These are phyloP conservation scores for Sula dactylatra DNA, from an alignment of 2,113 vertebrate genomes.

Conservation along the genomic window DNA sequence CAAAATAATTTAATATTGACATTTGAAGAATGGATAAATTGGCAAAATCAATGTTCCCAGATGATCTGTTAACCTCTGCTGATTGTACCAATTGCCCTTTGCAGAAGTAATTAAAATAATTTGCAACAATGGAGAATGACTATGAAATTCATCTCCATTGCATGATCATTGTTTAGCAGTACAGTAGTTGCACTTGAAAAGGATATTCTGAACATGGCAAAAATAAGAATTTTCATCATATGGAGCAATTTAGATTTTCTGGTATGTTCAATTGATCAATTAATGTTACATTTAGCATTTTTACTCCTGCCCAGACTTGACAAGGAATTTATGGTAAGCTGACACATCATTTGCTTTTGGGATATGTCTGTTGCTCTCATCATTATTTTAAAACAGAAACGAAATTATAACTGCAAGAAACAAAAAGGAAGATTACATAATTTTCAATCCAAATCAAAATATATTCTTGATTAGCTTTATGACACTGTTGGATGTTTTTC, in stretches of 20 bases:
- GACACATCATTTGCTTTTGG: neutral
- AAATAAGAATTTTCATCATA: neutral
- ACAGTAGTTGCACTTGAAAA: neutral
- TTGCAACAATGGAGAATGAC: neutral
- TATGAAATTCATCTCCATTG: constrained; percentile 2
- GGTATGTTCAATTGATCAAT: neutral
- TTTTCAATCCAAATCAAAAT: neutral
- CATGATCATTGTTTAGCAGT: neutral
- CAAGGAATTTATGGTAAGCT: neutral
- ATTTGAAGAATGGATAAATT: neutral
- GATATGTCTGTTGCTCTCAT: neutral
- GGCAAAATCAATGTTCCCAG: constrained; percentile 10
- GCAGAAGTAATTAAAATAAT: constrained; percentile 55
- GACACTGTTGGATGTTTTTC: neutral
- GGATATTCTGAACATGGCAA: neutral
- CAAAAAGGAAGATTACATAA: neutral
- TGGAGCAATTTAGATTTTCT: neutral
- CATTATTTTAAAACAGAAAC: constrained; percentile 9
- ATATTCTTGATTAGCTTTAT: neutral
- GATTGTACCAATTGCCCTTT: constrained; percentile 36
- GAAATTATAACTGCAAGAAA: neutral
- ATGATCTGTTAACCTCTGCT: constrained; percentile 15
- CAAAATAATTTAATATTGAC: neutral
- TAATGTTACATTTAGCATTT: constrained; percentile 8
- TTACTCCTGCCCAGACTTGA: neutral